These are phyloP conservation scores for Tricholaema leucomelas DNA, from an alignment of 2,113 vertebrate species.

Conservation along the genomic window DNA sequence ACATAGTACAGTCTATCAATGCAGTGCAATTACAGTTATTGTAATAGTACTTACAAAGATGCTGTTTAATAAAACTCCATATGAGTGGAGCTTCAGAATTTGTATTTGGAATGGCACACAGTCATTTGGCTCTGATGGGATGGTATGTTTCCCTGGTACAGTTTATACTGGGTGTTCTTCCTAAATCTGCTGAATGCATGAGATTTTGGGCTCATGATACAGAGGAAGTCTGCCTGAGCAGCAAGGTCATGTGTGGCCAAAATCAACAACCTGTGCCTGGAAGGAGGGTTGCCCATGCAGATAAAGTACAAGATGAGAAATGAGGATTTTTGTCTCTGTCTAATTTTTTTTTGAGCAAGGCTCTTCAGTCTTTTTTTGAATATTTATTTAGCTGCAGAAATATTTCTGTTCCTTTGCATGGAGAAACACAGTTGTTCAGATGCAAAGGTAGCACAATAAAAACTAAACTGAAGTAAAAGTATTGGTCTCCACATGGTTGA, in stretches of 20 bases:
- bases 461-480: background rate
- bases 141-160: background rate
- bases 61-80: background rate
- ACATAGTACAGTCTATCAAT: background rate
- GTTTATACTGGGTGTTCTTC: background rate
- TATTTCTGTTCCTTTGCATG: background rate
- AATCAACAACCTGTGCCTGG: background rate
- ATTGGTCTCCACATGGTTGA: background rate
- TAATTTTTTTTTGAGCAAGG: background rate
- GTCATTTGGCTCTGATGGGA: background rate
- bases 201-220: background rate
- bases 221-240: background rate
- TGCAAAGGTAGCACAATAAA: background rate
- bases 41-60: background rate
- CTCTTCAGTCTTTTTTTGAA: background rate
- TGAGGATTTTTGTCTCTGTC: background rate
- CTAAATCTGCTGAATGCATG: background rate
- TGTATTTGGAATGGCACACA: background rate
- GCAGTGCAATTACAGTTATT: background rate
- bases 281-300: background rate
- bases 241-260: background rate
- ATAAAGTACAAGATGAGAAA: background rate
- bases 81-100: background rate
- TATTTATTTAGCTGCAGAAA: background rate
- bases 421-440: background rate